Evolutionary conservation across 2,797 vertebrate species (phyloP), one percentile per base, ranked within the genome.

Genomic region (Peromyscus melanophrys): DNA sequence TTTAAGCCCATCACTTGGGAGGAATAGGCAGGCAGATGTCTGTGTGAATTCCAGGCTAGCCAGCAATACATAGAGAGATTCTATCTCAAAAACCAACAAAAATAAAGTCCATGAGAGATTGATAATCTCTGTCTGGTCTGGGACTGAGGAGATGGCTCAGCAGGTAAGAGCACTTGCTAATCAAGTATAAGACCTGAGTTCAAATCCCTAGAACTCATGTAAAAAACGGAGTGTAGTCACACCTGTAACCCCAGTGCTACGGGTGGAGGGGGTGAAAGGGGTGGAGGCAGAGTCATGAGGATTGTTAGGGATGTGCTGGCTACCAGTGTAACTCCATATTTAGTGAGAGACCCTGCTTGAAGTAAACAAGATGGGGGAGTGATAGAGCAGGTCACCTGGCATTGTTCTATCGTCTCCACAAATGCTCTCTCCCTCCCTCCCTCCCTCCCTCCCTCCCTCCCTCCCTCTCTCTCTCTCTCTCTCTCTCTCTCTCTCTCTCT

Each of bases 371-470:
- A 34, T n/a, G 1, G 0, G 2, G 21, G 34, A 52, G 34, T 69
- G 63, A n/a, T 52, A 71, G 49, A 71, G 34, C 34, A 67, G 40
- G 83, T 65, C 82, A 67, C 19, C 37, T 83, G 27, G 43, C 37
- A 17, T 83, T 16, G 0, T 4, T 31, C 4, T 87, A 4, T 71
- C 23, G 13, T 27, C 34, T 27, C 49, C 65, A 69, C 59, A 65
- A 29, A 65, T 65, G 34, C 46, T 4, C n/a, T 31, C 63, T 31
- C 63, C 0, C 29, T 21, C 25, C 4, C 61, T 29, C 61, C 11
- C 34, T 4, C 31, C 0, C 9, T 1, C 34, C 19, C n/a, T 2
- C 25, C 7, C 21, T 3, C 34, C 8, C 34, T 4, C 31, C 0
- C 9, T 1, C 34, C 19, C n/a, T 2, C 25, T 13, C 23, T 3